Base-by-base conservation (phyloP, 2,113 vertebrate species). In the Buteo buteo region DNA sequence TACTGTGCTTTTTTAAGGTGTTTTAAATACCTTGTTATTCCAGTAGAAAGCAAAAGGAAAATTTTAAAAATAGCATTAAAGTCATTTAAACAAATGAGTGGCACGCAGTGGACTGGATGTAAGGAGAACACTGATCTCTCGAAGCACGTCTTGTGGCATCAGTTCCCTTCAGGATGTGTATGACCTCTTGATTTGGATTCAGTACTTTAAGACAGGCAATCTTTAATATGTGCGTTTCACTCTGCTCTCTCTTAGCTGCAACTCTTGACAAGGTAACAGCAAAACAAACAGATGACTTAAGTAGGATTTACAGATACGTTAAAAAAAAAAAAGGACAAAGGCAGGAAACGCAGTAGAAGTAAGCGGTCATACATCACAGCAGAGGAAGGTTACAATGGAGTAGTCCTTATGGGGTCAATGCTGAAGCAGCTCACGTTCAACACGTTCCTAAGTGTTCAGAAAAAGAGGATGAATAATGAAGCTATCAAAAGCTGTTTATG, bases 81-180 rank as follows among this genome's bases (percentile, higher is more conserved):
- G 73, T 78, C 0, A 42, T 82, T 83, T 92, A 82, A 94, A 42
- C 9, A 82, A 87, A 55, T 16, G 14, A 90, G 31, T 34, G 21
- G 11, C 54, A 61, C 0, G 0, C 18, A 31, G 28, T 2, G 2
- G 34, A 59, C 40, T 73, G 20, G 10, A 55, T 42, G 4, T 14
- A 70, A 87, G 28, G 16, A 77, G 34, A 90, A 66, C 59, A 80
- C 2, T 18, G 34, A 66, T 92, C 8, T 80, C 54, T 49, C 1
- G 0, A 65, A 54, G 40, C 40, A 83, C 7, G 14, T 72, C 61
- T 71, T 0, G 0, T 17, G 13, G 49, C 31, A 70, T 36, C 20
- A 32, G 20, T 13, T 40, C 49, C 40, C 31, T 62, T 73, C 54
- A 74, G 76, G 36, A 80, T 18, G 38, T 7, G 3, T 42, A 57